Conservation (phyloP, 64 coral and sea anemone species). For the Dendronephthya gigantea region DNA sequence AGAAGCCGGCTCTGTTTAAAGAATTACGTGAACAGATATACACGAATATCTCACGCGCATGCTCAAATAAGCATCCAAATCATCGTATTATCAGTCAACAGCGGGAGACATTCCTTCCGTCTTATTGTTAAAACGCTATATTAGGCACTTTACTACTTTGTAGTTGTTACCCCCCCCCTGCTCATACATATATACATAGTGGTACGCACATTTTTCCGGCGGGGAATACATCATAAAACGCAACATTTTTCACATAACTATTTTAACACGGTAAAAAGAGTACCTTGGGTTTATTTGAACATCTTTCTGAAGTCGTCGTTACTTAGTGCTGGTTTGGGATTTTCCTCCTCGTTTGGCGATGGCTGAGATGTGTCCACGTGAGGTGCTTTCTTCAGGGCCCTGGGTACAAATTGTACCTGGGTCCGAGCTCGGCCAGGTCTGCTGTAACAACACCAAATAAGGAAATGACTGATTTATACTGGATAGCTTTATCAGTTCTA, state of each 20-base stretch:
- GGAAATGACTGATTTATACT: too few species aligned
- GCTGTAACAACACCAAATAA: not conserved
- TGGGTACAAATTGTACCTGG: slow-evolving; percentile 53
- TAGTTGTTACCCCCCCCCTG: too few species aligned
- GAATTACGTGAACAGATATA: too few species aligned
- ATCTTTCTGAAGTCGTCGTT: slow-evolving; percentile 16
- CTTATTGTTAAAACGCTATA: too few species aligned
- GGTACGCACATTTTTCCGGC: not conserved
- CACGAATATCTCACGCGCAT: too few species aligned
- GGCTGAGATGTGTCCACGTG: slow-evolving; percentile 9
- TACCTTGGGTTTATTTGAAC: not conserved
- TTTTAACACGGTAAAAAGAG: not conserved
- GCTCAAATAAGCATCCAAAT: too few species aligned
- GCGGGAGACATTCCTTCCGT: too few species aligned
- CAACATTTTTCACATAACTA: not conserved
- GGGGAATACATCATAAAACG: not conserved
- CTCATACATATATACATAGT: not conserved
- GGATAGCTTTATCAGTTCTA: too few species aligned
- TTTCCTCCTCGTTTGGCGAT: slow-evolving; percentile 13
- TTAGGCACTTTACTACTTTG: too few species aligned
- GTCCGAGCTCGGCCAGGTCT: slow-evolving; percentile 77
- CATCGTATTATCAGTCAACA: too few species aligned
- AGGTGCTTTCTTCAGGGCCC: slow-evolving; percentile 40
- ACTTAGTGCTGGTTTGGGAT: slow-evolving; percentile 1
- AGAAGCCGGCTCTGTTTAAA: too few species aligned